Percentiles rank a stretch among this genome's conserved stretches.
These are phyloP conservation scores for Cassiopea andromeda DNA, from an alignment of 30 jellyfish, hydroid and myxozoan species.

Conservation along the genomic window DNA sequence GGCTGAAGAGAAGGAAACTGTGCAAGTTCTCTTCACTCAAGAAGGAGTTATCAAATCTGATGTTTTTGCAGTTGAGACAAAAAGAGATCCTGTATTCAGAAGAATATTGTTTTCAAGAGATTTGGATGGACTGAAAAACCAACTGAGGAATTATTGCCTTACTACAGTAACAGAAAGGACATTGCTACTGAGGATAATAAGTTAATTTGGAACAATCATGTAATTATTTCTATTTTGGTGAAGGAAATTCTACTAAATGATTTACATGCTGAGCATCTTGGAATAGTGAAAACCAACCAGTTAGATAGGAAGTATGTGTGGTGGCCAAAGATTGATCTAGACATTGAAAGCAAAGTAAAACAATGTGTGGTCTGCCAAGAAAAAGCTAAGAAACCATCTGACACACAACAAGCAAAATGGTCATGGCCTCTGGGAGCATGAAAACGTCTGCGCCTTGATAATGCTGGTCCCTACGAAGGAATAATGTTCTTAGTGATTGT, in stretches of 20 bases:
- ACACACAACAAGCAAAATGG: not conserved
- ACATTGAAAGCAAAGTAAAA: not conserved
- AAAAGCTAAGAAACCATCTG: not conserved
- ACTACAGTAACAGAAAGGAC: constrained; percentile 7
- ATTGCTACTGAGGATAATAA: constrained; percentile 3
- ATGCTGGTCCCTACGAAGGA: constrained; percentile 65
- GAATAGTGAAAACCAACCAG: not conserved
- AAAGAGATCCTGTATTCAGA: constrained; percentile 6
- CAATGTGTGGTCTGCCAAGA: not conserved
- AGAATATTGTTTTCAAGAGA: not conserved
- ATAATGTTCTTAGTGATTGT: constrained; percentile 15
- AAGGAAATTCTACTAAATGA: constrained; percentile 2
- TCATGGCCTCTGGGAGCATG: not conserved
- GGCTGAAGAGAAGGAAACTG: constrained; percentile 13
- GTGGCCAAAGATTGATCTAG: constrained; percentile 1
- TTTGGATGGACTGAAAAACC: constrained; percentile 1
- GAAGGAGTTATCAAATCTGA: constrained; percentile 16
- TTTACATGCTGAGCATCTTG: constrained; percentile 24
- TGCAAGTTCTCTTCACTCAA: constrained; percentile 5
- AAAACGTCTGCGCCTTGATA: not conserved
- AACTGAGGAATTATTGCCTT: constrained; percentile 1
- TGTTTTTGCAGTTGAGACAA: constrained; percentile 4
- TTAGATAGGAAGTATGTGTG: constrained; percentile 7
- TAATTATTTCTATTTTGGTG: constrained; percentile 5
- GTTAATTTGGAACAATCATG: not conserved